Evolutionary conservation across 2,888 invertebrate species (phyloP).

Genomic region (Cephonodes hylas): DNA sequence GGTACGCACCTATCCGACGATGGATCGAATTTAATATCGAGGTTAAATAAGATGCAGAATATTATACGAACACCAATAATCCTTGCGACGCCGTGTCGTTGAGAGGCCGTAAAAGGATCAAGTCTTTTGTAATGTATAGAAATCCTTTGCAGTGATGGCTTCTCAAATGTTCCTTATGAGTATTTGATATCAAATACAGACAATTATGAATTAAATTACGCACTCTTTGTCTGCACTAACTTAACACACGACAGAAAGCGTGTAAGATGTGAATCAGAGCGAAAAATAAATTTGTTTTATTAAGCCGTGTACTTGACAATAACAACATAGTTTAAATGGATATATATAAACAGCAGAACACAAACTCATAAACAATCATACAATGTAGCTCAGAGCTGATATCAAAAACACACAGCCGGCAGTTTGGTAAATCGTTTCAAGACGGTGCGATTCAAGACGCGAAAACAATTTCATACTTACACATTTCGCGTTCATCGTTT

Average conservation of each 20-base stretch:
- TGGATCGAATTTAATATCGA: constrained; percentile 38
- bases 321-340: background rate
- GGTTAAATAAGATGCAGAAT: constrained; percentile 25
- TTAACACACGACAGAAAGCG: background rate
- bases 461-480: constrained; percentile 41
- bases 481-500: constrained; percentile 40
- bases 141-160: constrained; percentile 5
- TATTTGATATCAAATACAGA: background rate
- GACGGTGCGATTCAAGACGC: constrained; percentile 30
- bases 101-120: constrained; percentile 1
- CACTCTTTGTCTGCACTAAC: no score
- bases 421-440: constrained; percentile 18
- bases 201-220: no score
- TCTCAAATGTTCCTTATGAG: background rate
- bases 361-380: background rate
- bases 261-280: background rate
- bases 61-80: constrained; percentile 11
- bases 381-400: background rate
- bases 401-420: constrained; percentile 12
- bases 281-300: background rate
- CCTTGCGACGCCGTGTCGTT: constrained; percentile 3
- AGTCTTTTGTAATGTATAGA: constrained; percentile 7
- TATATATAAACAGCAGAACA: background rate
- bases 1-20: constrained; percentile 47
- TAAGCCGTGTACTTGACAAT: background rate